Conservation (phyloP, 2,888 invertebrate genomes). For the Corbicula japonica region DNA sequence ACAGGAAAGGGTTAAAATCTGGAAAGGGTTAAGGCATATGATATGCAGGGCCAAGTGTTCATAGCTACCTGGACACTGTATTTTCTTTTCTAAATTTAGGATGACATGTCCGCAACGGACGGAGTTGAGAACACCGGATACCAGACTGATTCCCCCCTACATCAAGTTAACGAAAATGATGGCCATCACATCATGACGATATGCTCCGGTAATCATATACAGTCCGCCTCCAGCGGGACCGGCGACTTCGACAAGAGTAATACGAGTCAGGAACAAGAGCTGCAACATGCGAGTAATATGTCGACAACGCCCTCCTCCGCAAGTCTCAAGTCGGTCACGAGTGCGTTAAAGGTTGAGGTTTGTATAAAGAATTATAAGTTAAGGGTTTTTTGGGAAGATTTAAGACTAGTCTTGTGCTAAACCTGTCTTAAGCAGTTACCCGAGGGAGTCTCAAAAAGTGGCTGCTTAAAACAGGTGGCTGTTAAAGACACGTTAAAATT, state of each 20-base stretch:
- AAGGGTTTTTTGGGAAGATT: too few species aligned
- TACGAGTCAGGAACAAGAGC: conserved; percentile 59
- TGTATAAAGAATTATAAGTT: too few species aligned
- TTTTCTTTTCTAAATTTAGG: conserved; percentile 22
- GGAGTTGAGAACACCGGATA: conserved; percentile 47
- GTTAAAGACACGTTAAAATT: too few species aligned
- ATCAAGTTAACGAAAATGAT: conserved; percentile 3
- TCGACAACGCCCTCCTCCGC: conserved; percentile 22
- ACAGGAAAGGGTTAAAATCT: too few species aligned
- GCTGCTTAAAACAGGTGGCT: too few species aligned
- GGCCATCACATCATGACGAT: conserved; percentile 38
- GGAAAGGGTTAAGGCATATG: too few species aligned
- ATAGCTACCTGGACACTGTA: neutral
- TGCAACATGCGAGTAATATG: conserved; percentile 65
- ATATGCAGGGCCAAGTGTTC: too few species aligned
- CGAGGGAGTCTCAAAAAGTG: too few species aligned
- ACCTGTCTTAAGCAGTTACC: too few species aligned
- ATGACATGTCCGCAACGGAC: conserved; percentile 36
- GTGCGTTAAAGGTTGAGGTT: conserved; percentile 69
- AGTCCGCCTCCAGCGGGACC: neutral
- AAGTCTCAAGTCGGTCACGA: conserved; percentile 43
- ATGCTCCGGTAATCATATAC: conserved; percentile 21
- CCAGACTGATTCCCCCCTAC: conserved; percentile 9
- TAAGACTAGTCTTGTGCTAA: too few species aligned
- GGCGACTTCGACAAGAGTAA: conserved; percentile 36